Base-by-base conservation (phyloP, 1,140 invertebrate species). In the Bemisia tabaci region DNA sequence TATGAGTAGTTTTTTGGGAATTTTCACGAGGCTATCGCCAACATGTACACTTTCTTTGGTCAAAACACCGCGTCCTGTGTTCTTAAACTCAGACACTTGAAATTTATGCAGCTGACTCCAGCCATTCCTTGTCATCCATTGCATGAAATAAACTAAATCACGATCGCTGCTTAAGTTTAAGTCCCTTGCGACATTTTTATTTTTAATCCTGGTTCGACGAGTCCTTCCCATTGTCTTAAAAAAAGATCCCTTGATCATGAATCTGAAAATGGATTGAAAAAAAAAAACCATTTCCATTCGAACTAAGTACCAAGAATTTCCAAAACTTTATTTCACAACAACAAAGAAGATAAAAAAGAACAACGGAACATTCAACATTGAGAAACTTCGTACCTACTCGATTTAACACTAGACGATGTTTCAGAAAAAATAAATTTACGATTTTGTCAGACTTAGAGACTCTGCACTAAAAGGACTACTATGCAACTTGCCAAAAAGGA, bases 41-140 rank as follows among this genome's bases (percentile, higher is more conserved):
- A 70, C 26, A 9, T 60, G 27, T 12, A 82, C 72, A n/a, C 60
- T 26, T 63, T 71, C 69, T 65, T 72, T 73, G 22, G 79, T 73
- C 74, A 77, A 76, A 21, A 82, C 66, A 22, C 81, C 80, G 68
- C 80, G 71, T n/a, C 80, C 80, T 62, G 77, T 79, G 2, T 71
- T 72, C 71, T 69, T 23, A 71, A 75, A 75, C 33, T 48, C 33
- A 48, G 33, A 48, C 5, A 48, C 33, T 17, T 48, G 33, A 48
- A 48, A 48, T 48, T 48, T 48, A 48, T 48, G 33, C 33, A 17
- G 17, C 17, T 48, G 33, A 5, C 33, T 48, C 33, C 33, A 48
- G 33, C 33, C 33, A 48, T 48, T 48, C 17, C 17, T 48, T 17
- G 17, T 17, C 33, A 48, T 48, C 33, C 33, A 48, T 17, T 48